Evolutionary conservation across 2,113 vertebrate species (phyloP), one percentile per base, ranked within the genome.

Genomic region (Calidris pygmaea): DNA sequence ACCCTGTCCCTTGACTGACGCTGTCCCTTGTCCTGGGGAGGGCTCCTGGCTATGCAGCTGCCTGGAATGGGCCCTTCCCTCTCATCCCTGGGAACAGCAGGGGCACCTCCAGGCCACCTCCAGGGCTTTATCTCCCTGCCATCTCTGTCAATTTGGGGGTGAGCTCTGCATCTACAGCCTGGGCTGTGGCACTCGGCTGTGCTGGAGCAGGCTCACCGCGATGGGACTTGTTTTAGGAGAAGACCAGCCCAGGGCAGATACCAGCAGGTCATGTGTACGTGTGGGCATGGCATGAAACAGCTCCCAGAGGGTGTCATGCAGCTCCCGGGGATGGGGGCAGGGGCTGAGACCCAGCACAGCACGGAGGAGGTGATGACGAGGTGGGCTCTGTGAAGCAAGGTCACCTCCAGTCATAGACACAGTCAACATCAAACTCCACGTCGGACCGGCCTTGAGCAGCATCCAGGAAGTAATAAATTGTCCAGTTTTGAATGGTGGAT

Each of bases 391-490:
- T 41, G 59, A 45, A 58, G 52, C 43, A 7, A 83, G 59, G 63
- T 87, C 85, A 48, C 23, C 63, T 43, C 34, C 63, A 87, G 32
- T 45, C 79, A 67, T 2, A 85, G 80, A 66, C 68, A 81, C 1
- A 0, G 45, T 23, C 75, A 59, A 10, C 90, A 83, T 41, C 72
- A 45, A 90, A 62, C 78, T 62, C 35, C 56, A 39, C 5, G 1
- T 29, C 0, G 0, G 12, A 18, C 56, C 0, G 4, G 37, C 84
- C 84, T 94, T 80, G 84, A 93, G 86, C 53, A 60, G 74, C 88
- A 83, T 85, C 88, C 78, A 94, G 95, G 85, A 95, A 78, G 92
- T 43, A 76, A 97, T 95, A 88, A 96, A 95, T 89, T 65, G 59
- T 71, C 93, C 83, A 5, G 39, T 73, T 94, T 90, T 85, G 79